Base-by-base conservation (phyloP, 2,113 vertebrate species). In the Halichoeres trimaculatus region DNA sequence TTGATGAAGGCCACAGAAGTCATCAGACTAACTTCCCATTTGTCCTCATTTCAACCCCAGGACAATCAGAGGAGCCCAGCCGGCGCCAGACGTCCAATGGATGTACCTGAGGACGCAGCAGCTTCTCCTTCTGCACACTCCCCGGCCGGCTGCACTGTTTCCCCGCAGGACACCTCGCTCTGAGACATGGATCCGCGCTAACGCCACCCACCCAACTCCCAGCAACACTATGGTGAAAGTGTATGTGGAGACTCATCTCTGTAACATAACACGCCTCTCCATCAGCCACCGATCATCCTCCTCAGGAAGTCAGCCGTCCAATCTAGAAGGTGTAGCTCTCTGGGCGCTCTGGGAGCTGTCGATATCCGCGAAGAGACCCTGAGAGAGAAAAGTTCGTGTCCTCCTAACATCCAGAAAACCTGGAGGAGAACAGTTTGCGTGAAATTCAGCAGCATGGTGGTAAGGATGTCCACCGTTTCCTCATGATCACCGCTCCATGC, bases 401-500 rank as follows among this genome's bases (percentile, higher is more conserved):
- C 54, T 24, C 22, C 52, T 48, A 56, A 45, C 36, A 47, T 82
- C 68, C 65, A 26, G 20, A 22, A n/a, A 72, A 19, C 57, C 67
- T 41, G 53, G 54, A 38, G 71, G 71, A 54, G 24, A 65, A 47
- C 30, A 26, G 66, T 56, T 54, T 71, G 56, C 34, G 16, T 60
- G 70, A 45, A 8, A 20, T 61, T 54, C 34, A 61, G 54, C 76
- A 70, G 53, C 22, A 80, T 85, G 90, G 78, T 62, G 34, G 45
- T 23, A 35, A 78, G 70, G 40, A 80, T 81, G 60, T 43, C 71
- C 59, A 53, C 67, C 53, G 20, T 84, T 72, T 79, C 78, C 70
- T 57, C 43, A 70, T 93, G 92, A 94, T 87, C 74, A 52, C 78
- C 87, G 26, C 92, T 96, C 94, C 95, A 96, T 97, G 96, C 95